Percentiles rank a stretch among this genome's conserved stretches.
Conservation (phyloP, 2,797 vertebrate genomes). For the Hipposideros larvatus region DNA sequence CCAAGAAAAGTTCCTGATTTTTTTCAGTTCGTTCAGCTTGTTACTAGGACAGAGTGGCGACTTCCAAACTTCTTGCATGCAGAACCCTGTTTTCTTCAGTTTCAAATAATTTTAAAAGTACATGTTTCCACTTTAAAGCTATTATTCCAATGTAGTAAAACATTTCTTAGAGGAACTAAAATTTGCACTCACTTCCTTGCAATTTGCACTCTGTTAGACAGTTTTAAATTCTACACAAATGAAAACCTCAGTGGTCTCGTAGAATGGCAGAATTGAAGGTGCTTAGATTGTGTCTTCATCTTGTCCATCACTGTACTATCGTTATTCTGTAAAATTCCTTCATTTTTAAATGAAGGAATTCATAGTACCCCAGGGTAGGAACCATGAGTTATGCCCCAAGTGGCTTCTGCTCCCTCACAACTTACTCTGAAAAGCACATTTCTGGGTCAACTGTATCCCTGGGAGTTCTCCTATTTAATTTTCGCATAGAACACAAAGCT, state of each 20-base stretch:
- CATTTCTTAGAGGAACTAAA: not conserved
- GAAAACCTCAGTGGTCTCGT: not conserved
- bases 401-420: not conserved
- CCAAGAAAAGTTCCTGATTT: not conserved
- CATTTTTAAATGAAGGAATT: not conserved
- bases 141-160: not conserved
- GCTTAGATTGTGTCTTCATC: not conserved
- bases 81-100: not conserved
- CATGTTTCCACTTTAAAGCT: not conserved
- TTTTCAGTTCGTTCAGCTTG: not conserved
- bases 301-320: not conserved
- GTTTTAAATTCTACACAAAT: not conserved
- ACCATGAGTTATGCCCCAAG: not conserved
- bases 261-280: not conserved
- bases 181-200: not conserved
- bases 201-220: not conserved
- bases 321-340: not conserved
- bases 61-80: not conserved
- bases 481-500: not conserved
- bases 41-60: not conserved
- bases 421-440: not conserved
- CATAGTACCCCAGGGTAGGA: not conserved
- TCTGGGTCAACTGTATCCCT: not conserved
- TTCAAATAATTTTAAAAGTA: conserved; percentile 5
- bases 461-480: not conserved